A percentile compares a stretch with the other conserved stretches of the same genome.
phyloP scores from a whole-genome alignment of 2,797 vertebrate species.

The Neosilurus mollespiculum region DNA sequence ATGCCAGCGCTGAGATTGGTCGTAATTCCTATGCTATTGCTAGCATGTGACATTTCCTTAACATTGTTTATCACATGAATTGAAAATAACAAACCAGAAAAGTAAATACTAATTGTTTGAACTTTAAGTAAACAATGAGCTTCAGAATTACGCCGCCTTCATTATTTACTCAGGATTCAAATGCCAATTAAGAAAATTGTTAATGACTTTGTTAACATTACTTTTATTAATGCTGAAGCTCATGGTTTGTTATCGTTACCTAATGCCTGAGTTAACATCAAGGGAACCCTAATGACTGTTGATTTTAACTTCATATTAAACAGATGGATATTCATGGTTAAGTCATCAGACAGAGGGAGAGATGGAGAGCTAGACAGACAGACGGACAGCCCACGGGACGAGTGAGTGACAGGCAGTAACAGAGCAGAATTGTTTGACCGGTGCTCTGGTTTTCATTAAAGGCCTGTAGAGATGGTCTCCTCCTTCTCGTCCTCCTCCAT shows the following conservation, averaged over 20 bases:
- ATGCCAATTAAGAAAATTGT: constrained; percentile 6
- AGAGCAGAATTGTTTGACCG: constrained; percentile 73
- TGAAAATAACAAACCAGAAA: background rate
- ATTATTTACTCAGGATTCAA: constrained; percentile 1
- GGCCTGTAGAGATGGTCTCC: constrained; percentile 65
- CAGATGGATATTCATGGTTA: constrained; percentile 6
- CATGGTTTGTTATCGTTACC: constrained; percentile 24
- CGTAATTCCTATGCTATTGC: background rate
- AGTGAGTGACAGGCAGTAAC: constrained; percentile 69
- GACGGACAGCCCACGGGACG: constrained; percentile 14
- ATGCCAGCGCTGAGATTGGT: background rate
- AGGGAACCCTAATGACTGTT: constrained; percentile 6
- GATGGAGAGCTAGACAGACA: constrained; percentile 27
- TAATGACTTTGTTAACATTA: constrained; percentile 5
- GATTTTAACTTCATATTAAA: constrained; percentile 15
- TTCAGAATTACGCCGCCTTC: background rate
- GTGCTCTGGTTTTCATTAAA: constrained; percentile 81
- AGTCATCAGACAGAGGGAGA: constrained; percentile 20
- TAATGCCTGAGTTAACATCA: constrained; percentile 20
- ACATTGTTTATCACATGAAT: background rate
- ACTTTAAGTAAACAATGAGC: background rate
- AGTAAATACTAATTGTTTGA: background rate
- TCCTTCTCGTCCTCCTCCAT: constrained; percentile 51
- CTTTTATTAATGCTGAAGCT: constrained; percentile 13
- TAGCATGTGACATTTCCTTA: background rate